phyloP scores from a whole-genome alignment of 1,140 invertebrate species.

The Orchestia grillus region DNA sequence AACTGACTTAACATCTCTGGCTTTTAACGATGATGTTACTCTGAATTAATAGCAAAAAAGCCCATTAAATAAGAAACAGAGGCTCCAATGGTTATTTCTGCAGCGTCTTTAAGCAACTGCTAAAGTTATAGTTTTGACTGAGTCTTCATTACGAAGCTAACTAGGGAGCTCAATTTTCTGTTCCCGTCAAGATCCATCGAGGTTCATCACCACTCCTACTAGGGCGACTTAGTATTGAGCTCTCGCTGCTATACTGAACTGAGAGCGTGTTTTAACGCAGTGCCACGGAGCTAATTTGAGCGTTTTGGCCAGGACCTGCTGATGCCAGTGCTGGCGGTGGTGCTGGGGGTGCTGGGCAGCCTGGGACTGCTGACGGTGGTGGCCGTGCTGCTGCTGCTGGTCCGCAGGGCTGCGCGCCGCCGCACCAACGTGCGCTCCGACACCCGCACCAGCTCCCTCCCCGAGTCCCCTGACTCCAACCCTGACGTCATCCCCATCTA shows the following conservation, averaged over 20 bases:
- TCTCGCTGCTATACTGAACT: too few relatives aligned
- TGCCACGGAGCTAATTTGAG: background rate
- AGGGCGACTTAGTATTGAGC: too few relatives aligned
- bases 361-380: slow-evolving; percentile 33
- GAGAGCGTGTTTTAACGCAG: background rate
- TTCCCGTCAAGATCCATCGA: too few relatives aligned
- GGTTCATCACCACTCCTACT: too few relatives aligned
- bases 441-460: slow-evolving; percentile 7
- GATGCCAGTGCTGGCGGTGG: slow-evolving; percentile 49
- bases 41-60: too few relatives aligned
- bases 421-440: background rate
- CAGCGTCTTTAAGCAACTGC: too few relatives aligned
- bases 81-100: too few relatives aligned
- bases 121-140: too few relatives aligned
- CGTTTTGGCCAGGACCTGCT: background rate
- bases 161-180: background rate
- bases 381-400: slow-evolving; percentile 16
- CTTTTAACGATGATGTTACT: too few relatives aligned
- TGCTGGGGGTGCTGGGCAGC: slow-evolving; percentile 50
- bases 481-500: slow-evolving; percentile 37
- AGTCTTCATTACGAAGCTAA: background rate
- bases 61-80: too few relatives aligned
- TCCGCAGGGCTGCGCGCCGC: background rate
- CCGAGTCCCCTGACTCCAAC: slow-evolving; percentile 35
- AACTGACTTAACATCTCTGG: too few relatives aligned